Conservation (phyloP, 2,113 vertebrate species). For the Festucalex cinctus region DNA sequence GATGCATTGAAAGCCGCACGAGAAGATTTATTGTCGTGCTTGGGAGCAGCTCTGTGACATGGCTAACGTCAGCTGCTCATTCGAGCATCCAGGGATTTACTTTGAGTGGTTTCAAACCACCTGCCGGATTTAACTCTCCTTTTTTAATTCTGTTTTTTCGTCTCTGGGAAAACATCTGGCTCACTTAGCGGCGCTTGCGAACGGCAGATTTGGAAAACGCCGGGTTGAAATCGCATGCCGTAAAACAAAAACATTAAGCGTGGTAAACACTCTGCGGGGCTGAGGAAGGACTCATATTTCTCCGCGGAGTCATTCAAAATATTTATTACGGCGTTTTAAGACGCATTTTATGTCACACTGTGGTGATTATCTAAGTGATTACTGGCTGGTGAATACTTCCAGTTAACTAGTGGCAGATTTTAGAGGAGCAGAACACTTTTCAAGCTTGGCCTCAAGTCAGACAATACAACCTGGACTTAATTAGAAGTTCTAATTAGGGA, state of each 20-base stretch:
- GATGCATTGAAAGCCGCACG: not conserved
- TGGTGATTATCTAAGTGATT: slow-evolving; percentile 4
- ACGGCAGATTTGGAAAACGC: not conserved
- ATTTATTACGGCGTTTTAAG: not conserved
- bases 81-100: slow-evolving; percentile 9
- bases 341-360: slow-evolving; percentile 1
- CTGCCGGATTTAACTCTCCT: slow-evolving; percentile 1
- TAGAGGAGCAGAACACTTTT: slow-evolving; percentile 19
- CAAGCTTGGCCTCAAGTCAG: slow-evolving; percentile 9
- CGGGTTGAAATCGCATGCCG: not conserved
- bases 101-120: slow-evolving; percentile 1
- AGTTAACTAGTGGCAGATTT: slow-evolving; percentile 5
- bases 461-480: slow-evolving; percentile 41
- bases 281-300: not conserved
- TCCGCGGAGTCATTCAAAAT: slow-evolving; percentile 1
- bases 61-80: slow-evolving; percentile 7
- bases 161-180: slow-evolving; percentile 2
- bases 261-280: not conserved
- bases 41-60: not conserved
- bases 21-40: slow-evolving; percentile 3
- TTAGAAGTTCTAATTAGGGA: slow-evolving; percentile 41
- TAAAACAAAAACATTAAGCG: not conserved
- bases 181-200: not conserved
- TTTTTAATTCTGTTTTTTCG: not conserved
- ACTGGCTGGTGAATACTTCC: not conserved